phyloP scores from a whole-genome alignment of 2,888 invertebrate genomes.

The Drosophila mercatorum region DNA sequence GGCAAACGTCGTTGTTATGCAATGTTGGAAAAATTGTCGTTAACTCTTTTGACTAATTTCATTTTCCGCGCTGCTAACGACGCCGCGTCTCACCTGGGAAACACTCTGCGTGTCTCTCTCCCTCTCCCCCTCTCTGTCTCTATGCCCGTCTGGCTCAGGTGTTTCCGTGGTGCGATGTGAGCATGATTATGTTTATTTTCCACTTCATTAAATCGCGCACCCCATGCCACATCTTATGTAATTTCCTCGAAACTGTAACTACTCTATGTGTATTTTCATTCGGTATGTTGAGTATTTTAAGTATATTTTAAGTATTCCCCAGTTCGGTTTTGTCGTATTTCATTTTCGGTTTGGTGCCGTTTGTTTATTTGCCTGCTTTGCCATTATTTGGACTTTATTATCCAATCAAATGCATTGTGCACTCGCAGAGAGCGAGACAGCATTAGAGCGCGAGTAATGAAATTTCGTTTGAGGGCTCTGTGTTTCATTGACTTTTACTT shows the following conservation, averaged over 20 bases:
- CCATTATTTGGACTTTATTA: conserved; percentile 67
- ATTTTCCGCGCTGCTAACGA: conserved; percentile 70
- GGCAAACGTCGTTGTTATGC: conserved; percentile 49
- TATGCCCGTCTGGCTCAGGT: not conserved
- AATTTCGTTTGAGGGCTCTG: conserved; percentile 26
- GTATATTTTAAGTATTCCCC: conserved; percentile 25
- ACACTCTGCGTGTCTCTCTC: conserved; percentile 13
- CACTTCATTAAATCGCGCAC: conserved; percentile 72
- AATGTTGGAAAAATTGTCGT: conserved; percentile 70
- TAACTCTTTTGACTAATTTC: conserved; percentile 61
- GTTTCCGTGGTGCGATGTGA: conserved; percentile 22
- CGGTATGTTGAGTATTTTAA: conserved; percentile 34
- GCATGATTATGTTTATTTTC: conserved; percentile 72
- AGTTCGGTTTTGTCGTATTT: conserved; percentile 29
- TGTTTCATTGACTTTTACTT: conserved; percentile 40
- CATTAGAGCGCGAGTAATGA: conserved; percentile 18
- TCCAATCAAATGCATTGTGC: conserved; percentile 75
- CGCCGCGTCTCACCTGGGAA: conserved; percentile 20
- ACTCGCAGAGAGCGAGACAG: conserved; percentile 8
- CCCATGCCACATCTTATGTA: conserved; percentile 60
- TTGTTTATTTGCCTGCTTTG: conserved; percentile 54
- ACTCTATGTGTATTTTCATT: conserved; percentile 43
- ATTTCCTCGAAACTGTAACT: conserved; percentile 73
- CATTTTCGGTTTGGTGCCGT: conserved; percentile 19
- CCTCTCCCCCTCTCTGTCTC: not conserved